Base-by-base conservation (phyloP, 2,113 vertebrate species). In the Pituophis catenifer region DNA sequence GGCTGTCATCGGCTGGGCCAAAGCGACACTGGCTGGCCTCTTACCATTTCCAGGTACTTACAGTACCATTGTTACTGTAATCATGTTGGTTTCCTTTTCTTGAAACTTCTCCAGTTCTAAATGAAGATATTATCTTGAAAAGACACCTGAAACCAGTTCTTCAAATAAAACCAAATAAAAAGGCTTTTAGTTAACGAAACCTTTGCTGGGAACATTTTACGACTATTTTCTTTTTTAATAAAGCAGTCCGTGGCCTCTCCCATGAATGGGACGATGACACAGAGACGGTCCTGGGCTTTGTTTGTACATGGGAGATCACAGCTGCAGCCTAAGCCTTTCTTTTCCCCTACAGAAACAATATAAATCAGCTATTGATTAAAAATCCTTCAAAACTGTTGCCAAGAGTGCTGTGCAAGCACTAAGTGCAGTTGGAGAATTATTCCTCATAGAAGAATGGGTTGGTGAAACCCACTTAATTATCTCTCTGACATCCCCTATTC, bases 371-470 rank as follows among this genome's bases (percentile, higher is more conserved):
- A 1, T 86, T 65, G 91, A n/a, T 70, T 91, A 54, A 2, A 48
- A 91, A 52, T 48, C 21, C 53, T 91, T 23, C 10, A 58, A 94
- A 91, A 86, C 81, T 5, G 92, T 0, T 3, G 86, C 90, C 88
- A 88, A 93, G 75, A 54, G 52, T 90, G 44, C 86, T 89, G 11
- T 58, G 50, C 2, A 59, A 13, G 44, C 10, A 8, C 21, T 1
- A 50, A 54, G n/a, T 0, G 0, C 23, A 0, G 55, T 21, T 44
- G 53, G 62, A 52, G n/a, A 3, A 1, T 3, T 12, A 0, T 1
- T 88, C 6, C 52, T 90, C n/a, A 26, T 70, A 65, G 57, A 54
- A 75, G 23, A 81, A 81, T 26, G 7, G 8, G 86, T 53, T 65
- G n/a, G 53, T 88, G 54, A 65, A 65, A 54, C 29, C n/a, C 33